phyloP scores from a whole-genome alignment of 2,888 invertebrate genomes.

The Oithona nana region DNA sequence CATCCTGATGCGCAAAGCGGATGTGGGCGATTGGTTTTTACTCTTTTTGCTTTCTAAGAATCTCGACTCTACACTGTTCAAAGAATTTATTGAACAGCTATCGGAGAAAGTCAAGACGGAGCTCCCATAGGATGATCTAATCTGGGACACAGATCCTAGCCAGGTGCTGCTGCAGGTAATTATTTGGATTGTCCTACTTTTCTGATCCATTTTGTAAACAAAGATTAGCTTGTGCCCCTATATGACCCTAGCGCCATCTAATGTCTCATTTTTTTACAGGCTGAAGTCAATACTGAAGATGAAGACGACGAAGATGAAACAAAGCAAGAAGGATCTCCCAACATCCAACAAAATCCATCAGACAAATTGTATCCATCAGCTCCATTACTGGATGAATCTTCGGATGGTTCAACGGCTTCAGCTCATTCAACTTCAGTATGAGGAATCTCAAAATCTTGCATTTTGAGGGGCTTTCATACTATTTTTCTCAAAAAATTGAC shows the following conservation, averaged over 20 bases:
- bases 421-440: neutral
- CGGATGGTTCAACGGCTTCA: neutral
- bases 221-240: neutral
- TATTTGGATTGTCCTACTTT: too few species aligned
- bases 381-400: neutral
- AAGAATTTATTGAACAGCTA: conserved; percentile 7
- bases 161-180: conserved; percentile 15
- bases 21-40: conserved; percentile 15
- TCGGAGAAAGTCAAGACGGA: conserved; percentile 11
- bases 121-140: conserved; percentile 17
- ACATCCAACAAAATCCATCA: neutral
- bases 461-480: too few species aligned
- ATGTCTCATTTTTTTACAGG: neutral
- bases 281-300: neutral
- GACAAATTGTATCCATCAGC: neutral
- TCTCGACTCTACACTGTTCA: conserved; percentile 14
- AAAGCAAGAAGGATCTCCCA: neutral
- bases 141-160: conserved; percentile 18
- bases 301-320: neutral
- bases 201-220: too few species aligned
- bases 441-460: neutral
- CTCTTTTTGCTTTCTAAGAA: conserved; percentile 8
- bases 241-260: neutral
- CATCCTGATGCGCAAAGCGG: conserved; percentile 6
- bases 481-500: too few species aligned